Conservation (phyloP, 2,113 vertebrate species). For the Stigmatopora argus region DNA sequence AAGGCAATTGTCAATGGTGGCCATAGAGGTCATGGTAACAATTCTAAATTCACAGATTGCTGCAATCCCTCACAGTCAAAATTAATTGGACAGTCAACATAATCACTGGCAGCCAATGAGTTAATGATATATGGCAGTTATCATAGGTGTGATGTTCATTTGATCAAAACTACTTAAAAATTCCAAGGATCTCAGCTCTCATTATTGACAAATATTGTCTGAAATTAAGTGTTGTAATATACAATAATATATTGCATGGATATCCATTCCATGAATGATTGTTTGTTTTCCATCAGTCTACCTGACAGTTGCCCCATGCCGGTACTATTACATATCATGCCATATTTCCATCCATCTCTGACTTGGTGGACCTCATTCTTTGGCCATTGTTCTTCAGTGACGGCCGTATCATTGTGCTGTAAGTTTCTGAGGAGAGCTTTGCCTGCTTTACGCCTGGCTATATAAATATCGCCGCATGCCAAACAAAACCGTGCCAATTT, state of each 20-base stretch:
- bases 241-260: slow-evolving; percentile 46
- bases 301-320: slow-evolving; percentile 62
- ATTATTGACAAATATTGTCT: slow-evolving; percentile 43
- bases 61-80: too few species aligned
- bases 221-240: slow-evolving; percentile 38
- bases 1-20: too few species aligned
- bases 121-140: slow-evolving; percentile 2
- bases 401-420: slow-evolving; percentile 64
- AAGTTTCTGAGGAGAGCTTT: slow-evolving; percentile 67
- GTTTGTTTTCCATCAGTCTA: slow-evolving; percentile 61
- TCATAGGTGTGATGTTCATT: not conserved
- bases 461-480: slow-evolving; percentile 47
- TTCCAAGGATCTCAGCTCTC: not conserved
- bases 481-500: slow-evolving; percentile 24
- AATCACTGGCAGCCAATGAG: too few species aligned
- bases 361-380: slow-evolving; percentile 61
- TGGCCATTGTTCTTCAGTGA: slow-evolving; percentile 57
- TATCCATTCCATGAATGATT: slow-evolving; percentile 49
- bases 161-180: slow-evolving; percentile 6
- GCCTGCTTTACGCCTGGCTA: slow-evolving; percentile 60
- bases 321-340: slow-evolving; percentile 60
- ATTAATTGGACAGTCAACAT: too few species aligned
- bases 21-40: too few species aligned
- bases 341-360: slow-evolving; percentile 63
- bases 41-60: too few species aligned